Percentiles rank a stretch among this genome's conserved stretches.
Conservation (phyloP, 2,113 vertebrate genomes). For the Peromyscus californicus region DNA sequence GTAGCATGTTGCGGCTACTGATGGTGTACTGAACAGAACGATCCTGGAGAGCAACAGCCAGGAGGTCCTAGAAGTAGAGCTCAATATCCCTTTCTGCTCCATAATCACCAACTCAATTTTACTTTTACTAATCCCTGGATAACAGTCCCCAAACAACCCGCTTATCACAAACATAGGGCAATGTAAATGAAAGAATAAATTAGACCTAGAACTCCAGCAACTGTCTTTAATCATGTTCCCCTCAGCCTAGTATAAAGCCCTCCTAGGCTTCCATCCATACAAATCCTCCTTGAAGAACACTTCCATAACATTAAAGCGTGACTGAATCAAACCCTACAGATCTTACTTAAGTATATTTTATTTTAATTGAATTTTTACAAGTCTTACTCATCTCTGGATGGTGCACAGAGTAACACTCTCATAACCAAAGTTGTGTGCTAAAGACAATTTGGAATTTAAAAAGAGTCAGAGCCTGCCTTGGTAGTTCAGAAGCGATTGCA, state of each 20-base stretch:
- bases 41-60: too few relatives aligned
- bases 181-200: background rate
- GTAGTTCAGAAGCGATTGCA: slow-evolving; percentile 44
- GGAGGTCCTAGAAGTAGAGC: background rate
- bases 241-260: background rate
- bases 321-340: background rate
- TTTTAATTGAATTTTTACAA: slow-evolving; percentile 19
- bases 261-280: background rate
- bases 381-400: background rate
- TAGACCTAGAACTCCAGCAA: background rate
- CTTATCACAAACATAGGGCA: background rate
- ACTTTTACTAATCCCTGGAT: background rate
- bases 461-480: background rate
- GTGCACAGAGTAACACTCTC: background rate
- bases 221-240: background rate
- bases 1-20: background rate
- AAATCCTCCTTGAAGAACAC: background rate
- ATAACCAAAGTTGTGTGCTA: slow-evolving; percentile 16
- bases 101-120: background rate
- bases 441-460: slow-evolving; percentile 24
- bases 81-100: background rate
- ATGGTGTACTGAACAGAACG: background rate
- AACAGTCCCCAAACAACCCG: background rate
- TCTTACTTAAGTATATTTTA: background rate
- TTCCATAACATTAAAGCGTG: background rate